Evolutionary conservation across 1,140 invertebrate species (phyloP), one percentile per base, ranked within the genome.

Genomic region (Heliothis virescens): DNA sequence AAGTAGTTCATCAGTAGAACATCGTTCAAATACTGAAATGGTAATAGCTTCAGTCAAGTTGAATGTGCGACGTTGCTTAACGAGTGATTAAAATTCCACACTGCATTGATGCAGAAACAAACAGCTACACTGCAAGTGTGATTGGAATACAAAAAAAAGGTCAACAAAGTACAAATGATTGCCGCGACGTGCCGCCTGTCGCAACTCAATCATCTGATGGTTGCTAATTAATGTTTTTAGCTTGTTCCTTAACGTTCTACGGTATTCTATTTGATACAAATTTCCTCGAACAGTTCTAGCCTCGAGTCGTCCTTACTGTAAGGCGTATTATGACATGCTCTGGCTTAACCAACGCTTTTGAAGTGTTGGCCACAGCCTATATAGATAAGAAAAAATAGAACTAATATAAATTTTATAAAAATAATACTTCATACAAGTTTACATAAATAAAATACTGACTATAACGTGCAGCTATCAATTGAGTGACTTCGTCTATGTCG

Each of bases 21-120:
- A 50, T 26, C 12, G 57, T 75, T 75, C 57, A 76, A 76, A 76
- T 76, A 76, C 74, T 76, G 60, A 65, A 65, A 63, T 76, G 60
- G 60, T 76, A 65, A 71, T 57, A 29, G 69, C 29, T 72, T 57
- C 69, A 34, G 59, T 76, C 11, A 63, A 34, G 29, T 62, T 29
- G 34, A 50, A 63, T 52, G 74, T 76, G 55, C 57, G 5, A n/a
- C 11, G 53, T 74, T 74, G 57, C 47, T 55, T 76, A 65, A 52
- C 57, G 18, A 55, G 34, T 76, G 48, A 76, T 76, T 76, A 76
- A 63, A 34, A 76, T 76, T 76, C 74, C 47, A 52, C 47, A 53
- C 48, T 65, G 74, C 72, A 60, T 16, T 15, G 34, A 16, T 60
- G 57, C 59, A 76, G 59, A 50, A 76, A 50, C 59, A 29, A 76